Evolutionary conservation across 2,888 invertebrate genomes (phyloP), one percentile per base, ranked within the genome.

Genomic region (Andrena bucephala): DNA sequence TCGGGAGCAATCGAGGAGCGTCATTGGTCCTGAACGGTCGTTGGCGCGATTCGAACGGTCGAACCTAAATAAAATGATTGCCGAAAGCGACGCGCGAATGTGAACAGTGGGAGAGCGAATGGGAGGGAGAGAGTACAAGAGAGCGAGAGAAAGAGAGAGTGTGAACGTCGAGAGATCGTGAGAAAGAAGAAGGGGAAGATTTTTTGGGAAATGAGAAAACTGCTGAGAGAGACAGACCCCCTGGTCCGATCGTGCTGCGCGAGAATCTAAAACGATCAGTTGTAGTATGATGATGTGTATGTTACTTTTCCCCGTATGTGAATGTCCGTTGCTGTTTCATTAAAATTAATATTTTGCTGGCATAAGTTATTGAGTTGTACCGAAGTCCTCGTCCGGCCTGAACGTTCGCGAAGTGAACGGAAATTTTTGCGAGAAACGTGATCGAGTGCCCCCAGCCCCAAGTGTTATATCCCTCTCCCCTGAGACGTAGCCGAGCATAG

Each of bases 251-350:
- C 77, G 85, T 82, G 77, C 66, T 87, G 82, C 75, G 86, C 82
- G 78, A 83, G 81, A 80, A 84, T 86, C 70, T 62, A 77, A 81
- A 24, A 77, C 77, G 87, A 85, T 83, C 63, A 67, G 81, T 85
- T 82, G 81, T 83, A 84, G 81, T 83, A 86, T 79, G 81, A 72
- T 77, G 78, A 85, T 70, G 83, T 52, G 89, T 88, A 88, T 87
- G 88, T 84, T 85, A 84, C 76, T 88, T 88, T 87, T 77, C 76
- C 79, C 81, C 88, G 87, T 87, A 89, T 77, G 89, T 90, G 92
- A 91, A 91, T 91, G 92, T 91, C 90, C 88, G 91, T 91, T 92
- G 87, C 88, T 91, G 89, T 92, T 91, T 90, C 87, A 91, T 92
- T 92, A 90, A 91, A 92, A 89, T 87, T 88, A 89, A 91, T 91